Conservation (phyloP, 2,888 invertebrate genomes). For the Halictus ligatus region DNA sequence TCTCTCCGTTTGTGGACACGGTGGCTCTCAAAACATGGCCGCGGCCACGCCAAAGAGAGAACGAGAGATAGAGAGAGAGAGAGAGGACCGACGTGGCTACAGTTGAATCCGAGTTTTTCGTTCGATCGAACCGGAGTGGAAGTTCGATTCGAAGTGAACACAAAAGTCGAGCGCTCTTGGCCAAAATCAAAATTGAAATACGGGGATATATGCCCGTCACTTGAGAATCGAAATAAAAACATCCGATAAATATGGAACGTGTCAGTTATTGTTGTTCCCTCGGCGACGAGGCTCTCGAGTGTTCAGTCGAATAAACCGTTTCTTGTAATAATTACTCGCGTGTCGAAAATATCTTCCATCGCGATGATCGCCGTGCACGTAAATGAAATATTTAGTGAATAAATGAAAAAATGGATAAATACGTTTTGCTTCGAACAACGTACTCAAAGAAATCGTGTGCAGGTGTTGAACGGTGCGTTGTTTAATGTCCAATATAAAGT, state of each 20-base stretch:
- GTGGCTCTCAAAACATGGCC: background rate
- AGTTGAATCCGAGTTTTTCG: constrained; percentile 13
- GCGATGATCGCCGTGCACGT: background rate
- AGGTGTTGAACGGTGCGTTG: background rate
- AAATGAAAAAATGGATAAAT: background rate
- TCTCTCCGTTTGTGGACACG: background rate
- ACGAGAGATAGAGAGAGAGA: too few relatives aligned
- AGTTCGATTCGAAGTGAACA: background rate
- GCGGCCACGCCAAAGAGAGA: background rate
- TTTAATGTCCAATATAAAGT: background rate
- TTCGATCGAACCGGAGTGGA: background rate
- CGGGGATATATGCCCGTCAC: background rate
- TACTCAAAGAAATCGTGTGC: background rate
- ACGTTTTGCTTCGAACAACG: background rate
- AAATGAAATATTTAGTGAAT: background rate
- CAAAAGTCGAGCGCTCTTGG: background rate
- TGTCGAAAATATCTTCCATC: background rate
- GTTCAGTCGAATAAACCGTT: background rate
- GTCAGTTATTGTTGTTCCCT: background rate
- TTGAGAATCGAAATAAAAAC: background rate
- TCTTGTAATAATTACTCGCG: background rate
- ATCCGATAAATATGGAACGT: background rate
- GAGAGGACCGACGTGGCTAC: background rate
- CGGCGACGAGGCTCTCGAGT: background rate
- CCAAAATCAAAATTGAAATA: background rate